Base-by-base conservation (phyloP, 2,888 invertebrate species). In the Eulithis testata region DNA sequence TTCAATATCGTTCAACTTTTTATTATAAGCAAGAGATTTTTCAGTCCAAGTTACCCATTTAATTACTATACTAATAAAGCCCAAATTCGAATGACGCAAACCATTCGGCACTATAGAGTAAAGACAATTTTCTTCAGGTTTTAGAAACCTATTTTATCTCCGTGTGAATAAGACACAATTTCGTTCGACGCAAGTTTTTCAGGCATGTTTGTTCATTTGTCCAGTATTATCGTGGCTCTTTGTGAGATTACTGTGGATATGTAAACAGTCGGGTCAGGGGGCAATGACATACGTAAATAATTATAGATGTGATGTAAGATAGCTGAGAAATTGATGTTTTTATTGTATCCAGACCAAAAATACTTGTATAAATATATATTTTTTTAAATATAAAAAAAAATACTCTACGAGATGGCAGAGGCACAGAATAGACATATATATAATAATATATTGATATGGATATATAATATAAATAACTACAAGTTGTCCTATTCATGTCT, bases 191-290 rank as follows among this genome's bases (percentile, higher is more conserved):
- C 59, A 56, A 60, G 51, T 66, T 60, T 59, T 54, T 60, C 51
- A 57, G 31, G 72, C 78, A 76, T 87, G 82, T 87, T 81, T 81
- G 74, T 78, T 66, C 63, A 64, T 8, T 59, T 45, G 50, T 47
- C 70, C 40, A 43, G 59, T 51, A 81, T 27, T 85, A 88, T 87
- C 86, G 64, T 71, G 73, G 71, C 75, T 83, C 81, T 74, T 63
- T 57, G 52, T 31, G 64, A 71, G 73, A 73, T 73, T 71, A 69
- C 78, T 75, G 70, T 72, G 73, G 66, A 74, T 74, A 72, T 70
- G 73, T 78, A 82, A 83, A 83, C 81, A 83, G 75, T 78, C 53
- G 70, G 87, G 86, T 87, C 85, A 85, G 67, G 73, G 82, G 81
- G 77, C 82, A 79, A 71, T 75, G 74, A 72, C 78, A 78, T 79